Base-by-base conservation (phyloP, 64 coral and sea anemone genomes). In the Acropora tenuis region DNA sequence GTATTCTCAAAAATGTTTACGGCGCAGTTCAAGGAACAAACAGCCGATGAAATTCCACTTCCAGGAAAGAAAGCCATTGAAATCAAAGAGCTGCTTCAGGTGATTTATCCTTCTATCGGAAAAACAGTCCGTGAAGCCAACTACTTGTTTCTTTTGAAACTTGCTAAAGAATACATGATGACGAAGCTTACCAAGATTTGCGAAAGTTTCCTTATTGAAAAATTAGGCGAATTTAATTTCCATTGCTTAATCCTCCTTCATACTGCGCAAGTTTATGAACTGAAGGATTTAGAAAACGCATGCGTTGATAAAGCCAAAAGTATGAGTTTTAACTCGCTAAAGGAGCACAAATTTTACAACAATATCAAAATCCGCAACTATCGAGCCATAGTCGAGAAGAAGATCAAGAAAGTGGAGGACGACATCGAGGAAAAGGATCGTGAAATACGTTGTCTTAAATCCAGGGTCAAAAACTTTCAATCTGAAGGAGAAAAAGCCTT, bases 131-230 rank as follows among this genome's bases (percentile, higher is more conserved):
- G 61, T 40, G 72, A 77, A 49, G 40, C 57, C 1, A 92, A 85
- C 81, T 92, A 74, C 40, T 60, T n/a, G 42, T 86, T 76, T 16
- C 41, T 92, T 7, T 59, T 92, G 1, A 52, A 85, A 17, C 69
- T 92, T 9, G 90, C 90, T 2, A 55, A 65, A 48, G 40, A 86
- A 50, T 92, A 84, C 41, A 73, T 76, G 57, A 92, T 92, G 72
- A 16, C 8, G 4, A 84, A 92, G 82, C 68, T 92, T 4, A 92
- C 89, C 2, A 68, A 77, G 17, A 74, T 77, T 13, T 92, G 90
- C 10, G 80, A 92, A 7, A 7, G 6, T n/a, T 89, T 78, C 50
- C 72, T 89, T 16, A 1, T 78, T 8, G 67, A 10, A 9, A 89
- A 71, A 1, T 17, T 71, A 3, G 1, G 3, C 19, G 30, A 1